Evolutionary conservation across 2,797 vertebrate genomes (phyloP).

Genomic region (Gymnocypris eckloni): DNA sequence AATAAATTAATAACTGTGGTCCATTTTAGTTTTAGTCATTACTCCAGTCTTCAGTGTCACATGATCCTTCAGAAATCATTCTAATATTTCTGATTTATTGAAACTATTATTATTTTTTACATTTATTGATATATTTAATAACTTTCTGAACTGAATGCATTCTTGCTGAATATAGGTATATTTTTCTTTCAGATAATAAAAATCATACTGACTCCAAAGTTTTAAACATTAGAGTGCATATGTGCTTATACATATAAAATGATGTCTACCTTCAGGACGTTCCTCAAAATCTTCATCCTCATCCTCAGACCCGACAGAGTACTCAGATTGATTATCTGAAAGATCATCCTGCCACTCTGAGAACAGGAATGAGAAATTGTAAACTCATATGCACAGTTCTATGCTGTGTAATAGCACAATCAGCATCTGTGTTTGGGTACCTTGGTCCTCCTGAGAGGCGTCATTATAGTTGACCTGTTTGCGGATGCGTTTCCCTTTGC

Average conservation of each 20-base stretch:
- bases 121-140: neutral
- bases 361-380: conserved; percentile 77
- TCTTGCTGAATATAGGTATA: neutral
- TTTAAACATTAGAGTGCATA: neutral
- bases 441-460: conserved; percentile 97
- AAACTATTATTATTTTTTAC: no score
- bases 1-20: neutral
- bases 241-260: neutral
- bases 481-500: conserved; percentile 96
- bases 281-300: conserved; percentile 99
- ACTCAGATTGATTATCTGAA: conserved; percentile 99
- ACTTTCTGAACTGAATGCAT: neutral
- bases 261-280: conserved; percentile 87
- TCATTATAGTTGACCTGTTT: conserved; percentile 99
- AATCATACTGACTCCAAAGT: neutral
- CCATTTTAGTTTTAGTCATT: neutral
- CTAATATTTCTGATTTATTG: neutral
- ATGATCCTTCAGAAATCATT: neutral
- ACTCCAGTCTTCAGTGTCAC: neutral
- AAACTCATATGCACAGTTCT: conserved; percentile 14
- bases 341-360: conserved; percentile 98
- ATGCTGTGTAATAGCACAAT: conserved; percentile 11
- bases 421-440: conserved; percentile 70
- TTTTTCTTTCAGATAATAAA: neutral
- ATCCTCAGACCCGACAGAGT: conserved; percentile 97